phyloP scores from a whole-genome alignment of 2,888 invertebrate genomes.

The Agriopis leucophaearia region DNA sequence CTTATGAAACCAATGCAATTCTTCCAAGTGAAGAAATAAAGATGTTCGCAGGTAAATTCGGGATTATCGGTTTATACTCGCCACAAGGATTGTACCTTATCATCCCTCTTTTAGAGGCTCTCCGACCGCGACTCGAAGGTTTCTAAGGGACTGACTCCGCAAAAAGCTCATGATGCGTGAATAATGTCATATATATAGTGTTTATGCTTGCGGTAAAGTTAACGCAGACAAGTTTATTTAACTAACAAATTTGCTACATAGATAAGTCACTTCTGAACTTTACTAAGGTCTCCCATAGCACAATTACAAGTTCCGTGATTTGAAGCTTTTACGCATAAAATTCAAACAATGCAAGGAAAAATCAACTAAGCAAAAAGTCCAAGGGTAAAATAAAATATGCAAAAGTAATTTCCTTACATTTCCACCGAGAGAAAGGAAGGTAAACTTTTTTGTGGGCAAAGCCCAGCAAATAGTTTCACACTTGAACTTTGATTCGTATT shows the following conservation, averaged over 20 bases:
- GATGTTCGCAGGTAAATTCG: slow-evolving; percentile 58
- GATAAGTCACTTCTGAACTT: background rate
- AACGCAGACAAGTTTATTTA: slow-evolving; percentile 4
- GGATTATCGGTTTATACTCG: slow-evolving; percentile 58
- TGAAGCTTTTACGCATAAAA: slow-evolving; percentile 21
- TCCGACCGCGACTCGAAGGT: slow-evolving; percentile 34
- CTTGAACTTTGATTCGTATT: slow-evolving; percentile 44
- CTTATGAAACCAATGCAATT: slow-evolving; percentile 53
- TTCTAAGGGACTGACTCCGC: slow-evolving; percentile 34
- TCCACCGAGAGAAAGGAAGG: slow-evolving; percentile 25
- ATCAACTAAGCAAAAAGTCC: slow-evolving; percentile 22
- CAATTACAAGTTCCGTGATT: slow-evolving; percentile 14
- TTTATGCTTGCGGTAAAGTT: slow-evolving; percentile 10
- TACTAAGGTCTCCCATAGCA: background rate
- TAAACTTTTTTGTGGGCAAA: slow-evolving; percentile 31
- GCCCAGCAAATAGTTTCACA: slow-evolving; percentile 37
- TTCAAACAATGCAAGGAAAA: slow-evolving; percentile 34
- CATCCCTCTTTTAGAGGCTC: slow-evolving; percentile 38
- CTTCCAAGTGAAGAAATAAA: slow-evolving; percentile 60
- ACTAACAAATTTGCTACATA: background rate
- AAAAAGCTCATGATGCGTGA: slow-evolving; percentile 39
- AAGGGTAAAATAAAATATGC: slow-evolving; percentile 35
- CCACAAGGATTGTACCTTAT: slow-evolving; percentile 40
- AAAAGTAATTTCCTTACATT: slow-evolving; percentile 37
- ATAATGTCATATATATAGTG: slow-evolving; percentile 38